phyloP scores from a whole-genome alignment of 2,113 vertebrate genomes.

The Cebidichthys violaceus region DNA sequence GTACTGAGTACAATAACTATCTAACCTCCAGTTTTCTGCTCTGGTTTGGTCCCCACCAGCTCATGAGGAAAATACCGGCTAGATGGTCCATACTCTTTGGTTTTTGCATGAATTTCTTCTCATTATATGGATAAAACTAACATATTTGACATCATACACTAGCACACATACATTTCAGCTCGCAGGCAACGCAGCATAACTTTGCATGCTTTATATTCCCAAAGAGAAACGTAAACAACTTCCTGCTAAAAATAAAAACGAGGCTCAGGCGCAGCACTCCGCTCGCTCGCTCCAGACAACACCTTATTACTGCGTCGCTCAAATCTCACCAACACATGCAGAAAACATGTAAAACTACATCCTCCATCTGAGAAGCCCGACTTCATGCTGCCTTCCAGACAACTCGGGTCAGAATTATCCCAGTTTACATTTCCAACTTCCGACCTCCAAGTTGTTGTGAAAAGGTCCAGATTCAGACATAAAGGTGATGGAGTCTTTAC shows the following conservation, averaged over 20 bases:
- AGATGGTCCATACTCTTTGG: neutral
- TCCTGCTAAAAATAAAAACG: neutral
- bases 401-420: too few relatives aligned
- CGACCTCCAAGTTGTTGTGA: too few relatives aligned
- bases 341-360: too few relatives aligned
- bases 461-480: too few relatives aligned
- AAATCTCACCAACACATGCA: too few relatives aligned
- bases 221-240: neutral
- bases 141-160: too few relatives aligned
- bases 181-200: neutral
- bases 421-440: too few relatives aligned
- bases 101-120: too few relatives aligned
- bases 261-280: constrained; percentile 9
- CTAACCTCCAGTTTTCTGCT: neutral
- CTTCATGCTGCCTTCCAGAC: too few relatives aligned
- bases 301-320: neutral
- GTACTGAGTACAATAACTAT: neutral
- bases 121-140: too few relatives aligned
- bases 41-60: neutral
- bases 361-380: too few relatives aligned
- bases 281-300: constrained; percentile 6
- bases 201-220: neutral
- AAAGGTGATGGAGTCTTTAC: too few relatives aligned
- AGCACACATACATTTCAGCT: neutral
- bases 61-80: neutral